A percentile compares a stretch with the other conserved stretches of the same genome.
Evolutionary conservation across 1,140 invertebrate genomes (phyloP).

Genomic region (Brachionus angularis): DNA sequence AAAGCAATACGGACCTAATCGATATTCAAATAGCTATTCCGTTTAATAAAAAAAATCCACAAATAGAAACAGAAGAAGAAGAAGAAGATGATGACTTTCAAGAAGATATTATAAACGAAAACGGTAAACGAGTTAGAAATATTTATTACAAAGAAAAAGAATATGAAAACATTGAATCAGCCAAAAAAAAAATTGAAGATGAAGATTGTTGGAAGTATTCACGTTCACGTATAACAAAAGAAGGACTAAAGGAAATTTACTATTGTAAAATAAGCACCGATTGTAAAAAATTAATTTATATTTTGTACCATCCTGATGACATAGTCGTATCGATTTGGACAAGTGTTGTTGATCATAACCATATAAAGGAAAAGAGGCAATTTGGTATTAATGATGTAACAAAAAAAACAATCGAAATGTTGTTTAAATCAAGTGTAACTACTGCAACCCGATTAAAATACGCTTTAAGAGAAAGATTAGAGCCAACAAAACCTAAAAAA

Average conservation of each 20-base stretch:
- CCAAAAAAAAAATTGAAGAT: not conserved
- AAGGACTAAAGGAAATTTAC: not conserved
- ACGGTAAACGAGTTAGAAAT: not conserved
- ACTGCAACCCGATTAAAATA: constrained; percentile 14
- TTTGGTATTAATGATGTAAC: constrained; percentile 5
- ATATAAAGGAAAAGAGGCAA: not conserved
- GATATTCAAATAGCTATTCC: no score
- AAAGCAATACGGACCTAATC: no score
- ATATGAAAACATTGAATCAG: not conserved
- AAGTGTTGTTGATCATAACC: not conserved
- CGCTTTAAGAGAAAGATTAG: constrained; percentile 8
- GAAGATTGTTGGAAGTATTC: constrained; percentile 4
- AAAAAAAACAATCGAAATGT: constrained; percentile 25
- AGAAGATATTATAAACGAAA: not conserved
- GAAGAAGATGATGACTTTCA: not conserved
- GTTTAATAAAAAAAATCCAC: no score
- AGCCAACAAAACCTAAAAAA: constrained; percentile 8
- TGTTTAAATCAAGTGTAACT: constrained; percentile 14
- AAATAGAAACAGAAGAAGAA: not conserved
- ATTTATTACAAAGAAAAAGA: not conserved
- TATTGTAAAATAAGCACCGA: not conserved
- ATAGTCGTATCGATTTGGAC: not conserved
- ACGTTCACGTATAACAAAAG: not conserved
- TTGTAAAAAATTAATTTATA: constrained; percentile 11
- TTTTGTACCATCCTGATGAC: not conserved